A percentile compares a stretch with the other conserved stretches of the same genome.
Evolutionary conservation across 2,113 vertebrate species (phyloP).

Genomic region (Petaurus breviceps): DNA sequence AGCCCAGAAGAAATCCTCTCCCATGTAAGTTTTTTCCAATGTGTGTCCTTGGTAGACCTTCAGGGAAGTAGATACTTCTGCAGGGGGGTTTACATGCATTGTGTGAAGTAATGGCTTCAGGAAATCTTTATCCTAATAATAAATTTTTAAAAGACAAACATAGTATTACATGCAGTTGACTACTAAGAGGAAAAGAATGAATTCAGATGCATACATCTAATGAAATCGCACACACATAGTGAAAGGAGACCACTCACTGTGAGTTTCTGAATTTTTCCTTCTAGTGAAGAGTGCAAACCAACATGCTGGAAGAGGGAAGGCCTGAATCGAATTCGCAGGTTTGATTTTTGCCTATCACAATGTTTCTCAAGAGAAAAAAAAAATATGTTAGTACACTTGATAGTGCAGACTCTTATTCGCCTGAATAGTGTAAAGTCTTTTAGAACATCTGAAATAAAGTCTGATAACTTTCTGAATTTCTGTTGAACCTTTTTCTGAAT

Average conservation of each 20-base stretch:
- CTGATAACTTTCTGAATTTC: conserved; percentile 21
- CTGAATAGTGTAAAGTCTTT: conserved; percentile 6
- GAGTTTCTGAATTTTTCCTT: conserved; percentile 98
- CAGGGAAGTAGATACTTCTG: conserved; percentile 96
- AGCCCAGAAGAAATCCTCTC: conserved; percentile 99
- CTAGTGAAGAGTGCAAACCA: conserved; percentile 96
- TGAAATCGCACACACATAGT: conserved; percentile 45
- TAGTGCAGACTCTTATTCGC: conserved; percentile 5
- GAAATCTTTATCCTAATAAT: conserved; percentile 96
- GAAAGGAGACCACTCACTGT: conserved; percentile 87
- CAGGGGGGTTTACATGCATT: conserved; percentile 97
- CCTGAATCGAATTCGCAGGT: conserved; percentile 95
- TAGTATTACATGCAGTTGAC: not conserved
- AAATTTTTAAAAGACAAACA: conserved; percentile 53
- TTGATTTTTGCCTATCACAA: conserved; percentile 98
- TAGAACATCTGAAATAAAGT: conserved; percentile 11
- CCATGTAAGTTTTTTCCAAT: conserved; percentile 96
- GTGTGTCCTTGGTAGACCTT: conserved; percentile 99
- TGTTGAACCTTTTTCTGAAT: not conserved
- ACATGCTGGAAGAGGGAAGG: conserved; percentile 99
- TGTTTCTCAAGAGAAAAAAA: conserved; percentile 88
- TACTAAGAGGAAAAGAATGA: conserved; percentile 33
- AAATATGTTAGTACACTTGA: conserved; percentile 24
- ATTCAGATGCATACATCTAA: not conserved
- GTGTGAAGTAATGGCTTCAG: conserved; percentile 98